Evolutionary conservation across 2,888 invertebrate species (phyloP).

Genomic region (Tenthredo notha): DNA sequence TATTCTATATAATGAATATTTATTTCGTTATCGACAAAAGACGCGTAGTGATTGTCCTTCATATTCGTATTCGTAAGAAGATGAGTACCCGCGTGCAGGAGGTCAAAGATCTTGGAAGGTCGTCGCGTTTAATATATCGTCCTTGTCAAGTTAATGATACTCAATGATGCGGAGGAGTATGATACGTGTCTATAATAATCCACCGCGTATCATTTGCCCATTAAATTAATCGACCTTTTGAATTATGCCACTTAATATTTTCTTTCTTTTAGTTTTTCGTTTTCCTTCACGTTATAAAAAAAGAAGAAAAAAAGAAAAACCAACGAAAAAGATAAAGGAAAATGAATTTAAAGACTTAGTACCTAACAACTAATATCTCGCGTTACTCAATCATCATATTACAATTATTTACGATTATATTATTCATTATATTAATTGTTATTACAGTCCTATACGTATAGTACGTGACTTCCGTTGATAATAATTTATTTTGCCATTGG

Average conservation of each 20-base stretch:
- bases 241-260: neutral
- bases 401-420: neutral
- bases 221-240: neutral
- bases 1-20: neutral
- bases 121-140: slow-evolving; percentile 65
- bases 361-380: neutral
- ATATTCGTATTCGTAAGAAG: neutral
- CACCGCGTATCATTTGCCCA: neutral
- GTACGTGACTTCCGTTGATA: slow-evolving; percentile 23
- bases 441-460: neutral
- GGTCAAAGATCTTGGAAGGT: slow-evolving; percentile 77
- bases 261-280: neutral
- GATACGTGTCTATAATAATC: neutral
- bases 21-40: neutral
- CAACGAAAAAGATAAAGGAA: neutral
- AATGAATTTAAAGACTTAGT: neutral
- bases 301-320: neutral
- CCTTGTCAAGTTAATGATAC: slow-evolving; percentile 67
- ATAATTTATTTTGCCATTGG: slow-evolving; percentile 2
- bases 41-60: slow-evolving; percentile 11
- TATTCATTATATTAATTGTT: neutral
- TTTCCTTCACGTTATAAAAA: neutral
- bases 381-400: neutral
- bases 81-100: slow-evolving; percentile 66
- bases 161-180: neutral